Evolutionary conservation across 2,113 vertebrate genomes (phyloP), one percentile per base, ranked within the genome.

Genomic region (Ramphastos sulfuratus): DNA sequence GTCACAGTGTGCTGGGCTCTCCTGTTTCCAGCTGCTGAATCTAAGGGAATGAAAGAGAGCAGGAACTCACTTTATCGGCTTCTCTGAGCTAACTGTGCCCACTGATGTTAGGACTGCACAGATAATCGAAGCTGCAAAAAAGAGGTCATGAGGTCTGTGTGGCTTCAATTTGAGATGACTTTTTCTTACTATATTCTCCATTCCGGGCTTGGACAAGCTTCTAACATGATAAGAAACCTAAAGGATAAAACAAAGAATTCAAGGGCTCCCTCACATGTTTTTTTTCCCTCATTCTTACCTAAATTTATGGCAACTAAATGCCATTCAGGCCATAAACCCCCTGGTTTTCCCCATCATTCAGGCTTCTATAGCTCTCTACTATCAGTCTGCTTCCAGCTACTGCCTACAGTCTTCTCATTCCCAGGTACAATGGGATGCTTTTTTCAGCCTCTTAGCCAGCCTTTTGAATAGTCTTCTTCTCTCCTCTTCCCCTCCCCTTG

Each of bases 341-440:
- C 4, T 11, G 7, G 42, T 18, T 37, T 39, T 3, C 6, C 4
- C 8, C 17, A 8, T 65, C 0, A 0, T 56, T 81, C 75, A 64
- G 28, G 10, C 58, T 27, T 48, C 6, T 19, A 3, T 14, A 35
- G 3, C 17, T 54, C 35, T 77, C 69, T 55, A 1, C 7, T 63
- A 7, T n/a, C 15, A 18, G 54, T 56, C 28, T 18, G 9, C 31
- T 70, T 54, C 55, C 28, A 75, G 2, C 7, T 77, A 6, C 11
- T 66, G 12, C 17, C 9, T 78, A 21, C 10, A 64, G 35, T 15
- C 23, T 61, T 61, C 9, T 77, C 15, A 56, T 7, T 50, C 6
- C 12, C 10, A 21, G 10, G 4, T 37, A 42, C 15, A 9, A 42
- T 15, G 19, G 48, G 19, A 7, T 9, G 4, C 2, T 81, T 39